A percentile compares a stretch with the other conserved stretches of the same genome.
Evolutionary conservation across 1,140 invertebrate genomes (phyloP).

Genomic region (Teleopsis dalmanni): DNA sequence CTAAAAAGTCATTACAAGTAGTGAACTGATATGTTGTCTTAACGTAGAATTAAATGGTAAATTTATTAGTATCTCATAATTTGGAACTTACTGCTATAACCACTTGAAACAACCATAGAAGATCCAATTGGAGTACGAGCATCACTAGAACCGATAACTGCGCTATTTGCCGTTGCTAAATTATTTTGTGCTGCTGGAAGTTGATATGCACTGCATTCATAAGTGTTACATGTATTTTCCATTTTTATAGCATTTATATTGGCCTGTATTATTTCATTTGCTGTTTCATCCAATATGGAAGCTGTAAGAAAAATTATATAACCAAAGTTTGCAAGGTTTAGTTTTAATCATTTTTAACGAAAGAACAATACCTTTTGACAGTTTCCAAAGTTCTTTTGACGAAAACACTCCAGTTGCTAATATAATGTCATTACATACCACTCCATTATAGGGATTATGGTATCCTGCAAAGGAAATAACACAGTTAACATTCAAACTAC

Average conservation of each 20-base stretch:
- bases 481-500: no score
- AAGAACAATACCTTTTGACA: slow-evolving; percentile 77
- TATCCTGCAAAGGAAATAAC: slow-evolving; percentile 68
- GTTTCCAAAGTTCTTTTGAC: slow-evolving; percentile 93
- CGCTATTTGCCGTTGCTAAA: background rate
- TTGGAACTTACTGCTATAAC: slow-evolving; percentile 58
- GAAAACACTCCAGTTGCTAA: slow-evolving; percentile 97
- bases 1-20: no score
- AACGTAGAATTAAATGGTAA: background rate
- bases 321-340: background rate
- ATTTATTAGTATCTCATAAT: background rate
- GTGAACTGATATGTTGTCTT: no score
- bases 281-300: slow-evolving; percentile 86
- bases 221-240: slow-evolving; percentile 66
- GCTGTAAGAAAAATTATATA: slow-evolving; percentile 51
- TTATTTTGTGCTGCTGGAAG: slow-evolving; percentile 43
- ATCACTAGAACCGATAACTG: slow-evolving; percentile 24
- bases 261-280: slow-evolving; percentile 58
- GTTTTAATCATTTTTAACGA: slow-evolving; percentile 12
- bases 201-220: slow-evolving; percentile 89
- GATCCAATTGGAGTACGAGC: slow-evolving; percentile 25
- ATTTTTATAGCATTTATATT: slow-evolving; percentile 81
- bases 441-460: slow-evolving; percentile 96
- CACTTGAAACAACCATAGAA: slow-evolving; percentile 52
- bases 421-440: slow-evolving; percentile 97